Evolutionary conservation across 2,797 vertebrate species (phyloP).

Genomic region (Kryptopterus vitreolus): DNA sequence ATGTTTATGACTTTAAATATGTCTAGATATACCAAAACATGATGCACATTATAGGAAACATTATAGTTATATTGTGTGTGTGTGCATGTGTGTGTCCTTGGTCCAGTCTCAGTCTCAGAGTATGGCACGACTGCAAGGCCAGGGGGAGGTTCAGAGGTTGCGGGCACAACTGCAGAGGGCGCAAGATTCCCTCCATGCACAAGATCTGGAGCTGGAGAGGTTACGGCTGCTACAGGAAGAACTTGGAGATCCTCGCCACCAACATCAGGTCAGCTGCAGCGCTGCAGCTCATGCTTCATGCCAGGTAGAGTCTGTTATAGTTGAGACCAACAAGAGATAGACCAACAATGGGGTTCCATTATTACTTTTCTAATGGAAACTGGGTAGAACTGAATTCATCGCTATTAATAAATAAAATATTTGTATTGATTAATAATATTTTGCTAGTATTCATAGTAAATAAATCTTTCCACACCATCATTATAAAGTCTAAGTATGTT

Average conservation of each 20-base stretch:
- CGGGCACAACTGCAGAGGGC: slow-evolving; percentile 77
- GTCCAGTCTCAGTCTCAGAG: slow-evolving; percentile 58
- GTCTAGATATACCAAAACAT: background rate
- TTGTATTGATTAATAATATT: background rate
- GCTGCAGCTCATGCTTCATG: slow-evolving; percentile 20
- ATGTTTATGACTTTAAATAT: background rate
- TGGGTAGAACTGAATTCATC: background rate
- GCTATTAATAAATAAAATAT: background rate
- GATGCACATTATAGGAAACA: background rate
- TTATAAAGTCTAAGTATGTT: background rate
- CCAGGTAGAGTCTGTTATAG: slow-evolving; percentile 35
- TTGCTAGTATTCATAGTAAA: background rate
- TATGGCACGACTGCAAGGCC: slow-evolving; percentile 69
- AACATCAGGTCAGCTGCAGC: slow-evolving; percentile 75
- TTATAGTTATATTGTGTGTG: too few relatives aligned
- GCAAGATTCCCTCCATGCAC: slow-evolving; percentile 76
- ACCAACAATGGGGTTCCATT: background rate
- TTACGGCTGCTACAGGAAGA: slow-evolving; percentile 77
- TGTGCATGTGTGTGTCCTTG: background rate
- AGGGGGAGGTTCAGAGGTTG: slow-evolving; percentile 77
- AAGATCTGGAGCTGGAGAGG: slow-evolving; percentile 82
- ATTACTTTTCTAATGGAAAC: background rate
- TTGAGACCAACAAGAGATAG: background rate
- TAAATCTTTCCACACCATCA: background rate
- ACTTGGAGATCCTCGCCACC: slow-evolving; percentile 73